Evolutionary conservation across 2,797 vertebrate genomes (phyloP).

Genomic region (Rousettus madagascariensis): DNA sequence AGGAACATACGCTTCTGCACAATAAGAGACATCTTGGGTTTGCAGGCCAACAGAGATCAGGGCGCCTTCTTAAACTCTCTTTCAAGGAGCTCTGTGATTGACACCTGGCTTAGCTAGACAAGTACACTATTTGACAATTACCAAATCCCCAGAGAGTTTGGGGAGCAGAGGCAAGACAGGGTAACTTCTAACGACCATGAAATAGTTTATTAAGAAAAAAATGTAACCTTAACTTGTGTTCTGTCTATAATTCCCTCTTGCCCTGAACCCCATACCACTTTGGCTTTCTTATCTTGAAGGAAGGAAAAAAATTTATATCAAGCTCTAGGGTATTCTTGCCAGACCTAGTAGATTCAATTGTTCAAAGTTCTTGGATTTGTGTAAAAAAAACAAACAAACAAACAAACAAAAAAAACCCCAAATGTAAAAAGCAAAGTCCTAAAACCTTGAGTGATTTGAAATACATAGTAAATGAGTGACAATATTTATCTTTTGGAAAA

Average conservation of each 20-base stretch:
- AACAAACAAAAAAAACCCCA: too few relatives aligned
- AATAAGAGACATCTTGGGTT: background rate
- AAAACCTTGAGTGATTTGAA: background rate
- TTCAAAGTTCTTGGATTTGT: background rate
- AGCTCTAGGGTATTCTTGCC: background rate
- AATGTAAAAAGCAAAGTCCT: background rate
- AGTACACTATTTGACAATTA: rapidly evolving
- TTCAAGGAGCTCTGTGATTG: background rate
- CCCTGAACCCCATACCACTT: background rate
- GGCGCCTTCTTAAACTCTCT: background rate
- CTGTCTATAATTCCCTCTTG: background rate
- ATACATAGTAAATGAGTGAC: background rate
- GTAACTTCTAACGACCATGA: background rate
- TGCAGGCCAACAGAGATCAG: background rate
- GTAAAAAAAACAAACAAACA: background rate
- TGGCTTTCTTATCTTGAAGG: background rate
- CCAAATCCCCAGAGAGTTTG: background rate
- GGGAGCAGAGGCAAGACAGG: background rate
- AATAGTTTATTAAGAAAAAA: background rate
- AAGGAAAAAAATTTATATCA: background rate
- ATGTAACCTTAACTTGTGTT: background rate
- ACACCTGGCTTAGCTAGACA: background rate
- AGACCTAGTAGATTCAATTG: background rate
- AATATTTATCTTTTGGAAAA: conserved; percentile 36
- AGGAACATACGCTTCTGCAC: background rate